Percentiles rank a stretch among this genome's conserved stretches.
Conservation (phyloP, 2,888 invertebrate genomes). For the Tetragonula carbonaria region DNA sequence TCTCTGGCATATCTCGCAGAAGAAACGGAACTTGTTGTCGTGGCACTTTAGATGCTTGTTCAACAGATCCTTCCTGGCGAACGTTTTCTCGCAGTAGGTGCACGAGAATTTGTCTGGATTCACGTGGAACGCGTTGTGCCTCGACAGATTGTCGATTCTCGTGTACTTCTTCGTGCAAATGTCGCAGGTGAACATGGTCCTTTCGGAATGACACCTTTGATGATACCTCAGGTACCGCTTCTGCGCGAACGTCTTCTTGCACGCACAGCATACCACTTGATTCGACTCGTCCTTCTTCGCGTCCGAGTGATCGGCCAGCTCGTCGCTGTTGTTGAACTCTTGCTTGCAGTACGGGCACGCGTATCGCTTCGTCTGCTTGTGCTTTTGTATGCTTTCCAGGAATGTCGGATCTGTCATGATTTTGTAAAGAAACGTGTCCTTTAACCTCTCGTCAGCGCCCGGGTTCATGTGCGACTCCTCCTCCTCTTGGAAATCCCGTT, state of each 20-base stretch:
- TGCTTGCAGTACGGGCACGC: conserved; percentile 77
- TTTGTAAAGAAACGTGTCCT: conserved; percentile 78
- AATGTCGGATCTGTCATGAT: conserved; percentile 80
- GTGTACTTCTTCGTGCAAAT: conserved; percentile 80
- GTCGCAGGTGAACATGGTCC: conserved; percentile 78
- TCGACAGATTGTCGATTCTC: conserved; percentile 79
- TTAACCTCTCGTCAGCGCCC: conserved; percentile 64
- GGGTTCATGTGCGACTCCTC: background rate
- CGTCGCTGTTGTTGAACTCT: conserved; percentile 70
- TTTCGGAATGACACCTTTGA: conserved; percentile 78
- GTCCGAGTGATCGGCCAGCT: conserved; percentile 75
- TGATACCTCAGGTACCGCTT: conserved; percentile 80
- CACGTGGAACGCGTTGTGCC: conserved; percentile 80
- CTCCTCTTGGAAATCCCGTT: conserved; percentile 50
- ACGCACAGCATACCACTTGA: conserved; percentile 78
- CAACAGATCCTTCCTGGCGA: conserved; percentile 79
- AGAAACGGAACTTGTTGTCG: conserved; percentile 77
- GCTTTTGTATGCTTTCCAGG: conserved; percentile 66
- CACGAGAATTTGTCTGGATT: conserved; percentile 81
- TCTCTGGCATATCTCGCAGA: conserved; percentile 77
- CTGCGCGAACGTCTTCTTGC: conserved; percentile 78
- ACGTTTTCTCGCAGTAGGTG: conserved; percentile 78
- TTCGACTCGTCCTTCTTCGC: conserved; percentile 72
- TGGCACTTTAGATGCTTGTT: conserved; percentile 81
- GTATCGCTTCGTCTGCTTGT: conserved; percentile 54